Conservation (phyloP, 2,888 invertebrate species). For the Macaria notata region DNA sequence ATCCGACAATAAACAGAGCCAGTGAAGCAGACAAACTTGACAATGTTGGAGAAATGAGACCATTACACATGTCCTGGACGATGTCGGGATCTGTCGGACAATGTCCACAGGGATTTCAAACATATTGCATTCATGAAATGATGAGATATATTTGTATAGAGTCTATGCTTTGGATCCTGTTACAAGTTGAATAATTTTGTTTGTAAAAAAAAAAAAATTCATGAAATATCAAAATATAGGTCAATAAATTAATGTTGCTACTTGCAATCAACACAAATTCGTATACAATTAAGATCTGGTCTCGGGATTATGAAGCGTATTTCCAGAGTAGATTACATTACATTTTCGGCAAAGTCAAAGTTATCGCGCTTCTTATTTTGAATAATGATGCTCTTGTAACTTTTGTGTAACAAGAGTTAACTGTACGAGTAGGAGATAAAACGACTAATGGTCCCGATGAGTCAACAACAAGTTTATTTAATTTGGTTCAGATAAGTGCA, state of each 20-base stretch:
- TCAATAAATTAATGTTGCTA: too few species aligned
- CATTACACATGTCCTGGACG: conserved; percentile 21
- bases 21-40: conserved; percentile 44
- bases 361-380: not conserved
- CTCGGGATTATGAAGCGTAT: too few species aligned
- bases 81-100: not conserved
- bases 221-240: too few species aligned
- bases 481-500: conserved; percentile 61
- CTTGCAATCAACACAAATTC: too few species aligned
- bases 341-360: not conserved
- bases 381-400: conserved; percentile 26
- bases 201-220: too few species aligned
- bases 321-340: too few species aligned
- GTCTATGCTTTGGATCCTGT: too few species aligned
- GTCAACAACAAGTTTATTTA: conserved; percentile 53
- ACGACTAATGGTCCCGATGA: conserved; percentile 40
- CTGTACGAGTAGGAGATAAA: conserved; percentile 28
- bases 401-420: conserved; percentile 24
- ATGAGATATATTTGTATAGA: too few species aligned
- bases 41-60: conserved; percentile 20
- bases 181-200: too few species aligned
- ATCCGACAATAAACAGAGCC: conserved; percentile 47
- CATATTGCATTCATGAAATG: not conserved
- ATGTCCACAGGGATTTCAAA: not conserved
- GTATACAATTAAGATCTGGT: too few species aligned